These are phyloP conservation scores for Heliothis subflexa DNA, from an alignment of 1,140 invertebrate species.

Conservation along the genomic window DNA sequence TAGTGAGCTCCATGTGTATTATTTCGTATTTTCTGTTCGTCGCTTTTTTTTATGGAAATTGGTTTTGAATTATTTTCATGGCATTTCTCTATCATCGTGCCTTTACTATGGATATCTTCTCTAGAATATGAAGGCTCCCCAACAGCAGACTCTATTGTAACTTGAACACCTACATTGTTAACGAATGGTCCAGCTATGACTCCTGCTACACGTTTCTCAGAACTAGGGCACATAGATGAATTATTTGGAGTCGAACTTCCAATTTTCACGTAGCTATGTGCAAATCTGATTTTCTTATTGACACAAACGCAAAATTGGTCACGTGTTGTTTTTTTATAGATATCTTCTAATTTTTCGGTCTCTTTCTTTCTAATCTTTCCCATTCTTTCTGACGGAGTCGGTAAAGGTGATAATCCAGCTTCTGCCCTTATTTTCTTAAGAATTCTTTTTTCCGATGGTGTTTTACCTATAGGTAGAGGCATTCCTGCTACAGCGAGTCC, in stretches of 20 bases:
- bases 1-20: background rate
- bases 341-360: slow-evolving; percentile 65
- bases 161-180: slow-evolving; percentile 73
- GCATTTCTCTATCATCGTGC: too few relatives aligned
- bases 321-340: slow-evolving; percentile 69
- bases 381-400: slow-evolving; percentile 54
- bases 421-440: slow-evolving; percentile 48
- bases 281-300: slow-evolving; percentile 77
- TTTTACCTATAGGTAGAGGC: slow-evolving; percentile 50
- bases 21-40: too few relatives aligned
- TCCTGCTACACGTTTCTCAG: slow-evolving; percentile 70
- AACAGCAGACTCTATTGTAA: slow-evolving; percentile 66
- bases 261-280: slow-evolving; percentile 76
- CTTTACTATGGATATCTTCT: background rate
- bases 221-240: slow-evolving; percentile 70
- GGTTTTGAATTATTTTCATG: too few relatives aligned
- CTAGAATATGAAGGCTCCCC: slow-evolving; percentile 53
- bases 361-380: slow-evolving; percentile 62
- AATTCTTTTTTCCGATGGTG: slow-evolving; percentile 51
- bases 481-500: slow-evolving; percentile 56
- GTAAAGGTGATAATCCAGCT: slow-evolving; percentile 36
- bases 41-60: background rate
- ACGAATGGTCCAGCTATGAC: slow-evolving; percentile 68
- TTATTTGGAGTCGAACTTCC: slow-evolving; percentile 73
- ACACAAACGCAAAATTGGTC: slow-evolving; percentile 73